Conservation (phyloP, 1,140 invertebrate species). For the Tetranychus cinnabarinus region DNA sequence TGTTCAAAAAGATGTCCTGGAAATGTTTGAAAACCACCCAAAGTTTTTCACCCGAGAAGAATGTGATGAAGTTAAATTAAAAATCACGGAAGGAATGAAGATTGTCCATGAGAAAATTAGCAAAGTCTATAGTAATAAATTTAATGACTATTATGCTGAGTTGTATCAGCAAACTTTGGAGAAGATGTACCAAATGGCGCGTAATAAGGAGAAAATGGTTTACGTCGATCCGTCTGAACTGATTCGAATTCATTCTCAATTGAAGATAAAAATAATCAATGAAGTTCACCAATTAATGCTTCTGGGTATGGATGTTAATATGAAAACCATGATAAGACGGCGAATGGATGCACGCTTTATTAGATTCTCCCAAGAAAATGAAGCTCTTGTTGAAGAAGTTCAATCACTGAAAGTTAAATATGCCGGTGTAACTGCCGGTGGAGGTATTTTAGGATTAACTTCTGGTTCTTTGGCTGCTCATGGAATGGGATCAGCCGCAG, state of each 20-base stretch:
- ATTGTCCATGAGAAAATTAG: not conserved
- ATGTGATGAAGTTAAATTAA: not conserved
- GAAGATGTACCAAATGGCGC: not conserved
- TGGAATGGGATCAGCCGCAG: not conserved
- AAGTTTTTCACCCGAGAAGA: not conserved
- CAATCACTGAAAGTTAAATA: not conserved
- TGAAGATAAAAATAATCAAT: not conserved
- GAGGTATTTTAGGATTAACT: not conserved
- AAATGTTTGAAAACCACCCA: not conserved
- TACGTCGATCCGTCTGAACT: not conserved
- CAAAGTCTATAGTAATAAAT: not conserved
- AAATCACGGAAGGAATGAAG: not conserved
- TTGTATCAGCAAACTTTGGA: not conserved
- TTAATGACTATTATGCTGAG: not conserved
- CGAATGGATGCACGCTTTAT: not conserved
- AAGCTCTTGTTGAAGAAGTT: not conserved
- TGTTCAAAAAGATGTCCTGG: not conserved
- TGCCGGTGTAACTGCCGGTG: not conserved
- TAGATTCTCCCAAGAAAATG: not conserved
- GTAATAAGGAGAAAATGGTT: not conserved
- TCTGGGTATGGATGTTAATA: not conserved
- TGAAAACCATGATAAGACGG: not conserved
- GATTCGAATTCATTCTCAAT: not conserved
- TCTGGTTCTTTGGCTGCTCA: not conserved
- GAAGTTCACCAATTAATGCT: not conserved